Evolutionary conservation across 2,113 vertebrate genomes (phyloP), one percentile per base, ranked within the genome.

Genomic region (Machaerirhynchus nigripectus): DNA sequence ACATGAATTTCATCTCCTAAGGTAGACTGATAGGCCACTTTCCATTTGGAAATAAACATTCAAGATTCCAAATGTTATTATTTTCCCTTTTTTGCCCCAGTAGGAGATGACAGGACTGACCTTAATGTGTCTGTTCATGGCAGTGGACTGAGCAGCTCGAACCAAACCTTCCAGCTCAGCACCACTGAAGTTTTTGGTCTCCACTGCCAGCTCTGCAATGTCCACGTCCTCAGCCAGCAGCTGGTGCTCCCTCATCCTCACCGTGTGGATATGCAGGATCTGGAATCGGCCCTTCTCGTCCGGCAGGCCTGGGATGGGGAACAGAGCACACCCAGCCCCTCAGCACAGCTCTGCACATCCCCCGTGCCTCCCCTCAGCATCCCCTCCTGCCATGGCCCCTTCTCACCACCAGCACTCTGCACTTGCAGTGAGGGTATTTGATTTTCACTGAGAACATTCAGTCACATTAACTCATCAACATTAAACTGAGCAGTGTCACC

Each of bases 101-200:
- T 2, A 35, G 42, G 40, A 79, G 39, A 18, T 0, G 2, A 68
- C 9, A 59, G 81, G 39, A 93, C 98, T 98, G 92, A 99, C 99
- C 99, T 99, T 99, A 81, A 99, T 99, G 88, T 99, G 99, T 39
- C 99, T 98, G 98, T 99, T 99, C 99, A 99, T 99, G 70, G 99
- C 99, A 1, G 99, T 99, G 74, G 99, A 99, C 96, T 99, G 99
- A 3, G 99, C 99, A 16, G 99, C 99, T 77, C 99, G 98, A 92
- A 99, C 99, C 52, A 99, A 98, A 14, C 99, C 99, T 90, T 99
- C 99, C 87, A 99, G 96, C 67, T 99, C 99, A 7, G 99, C 99
- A 6, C 99, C 99, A 46, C 99, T 99, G 98, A 98, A 99, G 96
- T 99, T 99, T 96, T 99, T 99, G 9, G 99, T 99, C 94, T 99